These are phyloP conservation scores for Collichthys lucidus DNA, from an alignment of 2,113 vertebrate genomes.

Conservation along the genomic window DNA sequence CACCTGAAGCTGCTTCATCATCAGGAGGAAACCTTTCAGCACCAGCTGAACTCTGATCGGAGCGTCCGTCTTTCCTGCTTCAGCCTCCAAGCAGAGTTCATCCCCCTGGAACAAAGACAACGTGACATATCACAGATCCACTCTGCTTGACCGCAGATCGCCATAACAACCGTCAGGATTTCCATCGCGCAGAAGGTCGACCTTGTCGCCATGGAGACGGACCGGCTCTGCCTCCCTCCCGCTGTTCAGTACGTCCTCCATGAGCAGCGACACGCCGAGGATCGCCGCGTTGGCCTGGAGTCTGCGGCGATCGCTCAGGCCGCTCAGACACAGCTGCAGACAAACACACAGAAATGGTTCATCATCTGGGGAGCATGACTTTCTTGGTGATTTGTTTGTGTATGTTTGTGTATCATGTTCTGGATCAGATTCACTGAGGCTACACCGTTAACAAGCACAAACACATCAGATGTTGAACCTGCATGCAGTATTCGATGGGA, in stretches of 20 bases:
- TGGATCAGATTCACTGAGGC: background rate
- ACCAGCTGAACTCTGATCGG: conserved; percentile 37
- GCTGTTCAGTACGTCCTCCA: conserved; percentile 81
- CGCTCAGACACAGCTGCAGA: conserved; percentile 82
- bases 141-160: background rate
- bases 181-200: background rate
- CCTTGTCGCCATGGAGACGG: conserved; percentile 23
- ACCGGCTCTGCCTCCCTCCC: conserved; percentile 47
- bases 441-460: background rate
- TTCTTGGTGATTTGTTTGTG: background rate
- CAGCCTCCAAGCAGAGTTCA: background rate
- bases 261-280: conserved; percentile 74
- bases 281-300: conserved; percentile 80
- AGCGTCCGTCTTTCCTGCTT: background rate
- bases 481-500: conserved; percentile 82
- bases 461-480: conserved; percentile 69
- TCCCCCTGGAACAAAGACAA: conserved; percentile 22
- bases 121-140: background rate
- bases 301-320: conserved; percentile 72
- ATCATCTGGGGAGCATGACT: background rate
- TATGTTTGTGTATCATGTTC: too few species aligned
- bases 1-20: conserved; percentile 85
- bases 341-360: background rate
- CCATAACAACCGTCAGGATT: conserved; percentile 1
- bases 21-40: conserved; percentile 82